These are phyloP conservation scores for Cotesia congregata DNA, from an alignment of 2,888 invertebrate genomes.

Conservation along the genomic window DNA sequence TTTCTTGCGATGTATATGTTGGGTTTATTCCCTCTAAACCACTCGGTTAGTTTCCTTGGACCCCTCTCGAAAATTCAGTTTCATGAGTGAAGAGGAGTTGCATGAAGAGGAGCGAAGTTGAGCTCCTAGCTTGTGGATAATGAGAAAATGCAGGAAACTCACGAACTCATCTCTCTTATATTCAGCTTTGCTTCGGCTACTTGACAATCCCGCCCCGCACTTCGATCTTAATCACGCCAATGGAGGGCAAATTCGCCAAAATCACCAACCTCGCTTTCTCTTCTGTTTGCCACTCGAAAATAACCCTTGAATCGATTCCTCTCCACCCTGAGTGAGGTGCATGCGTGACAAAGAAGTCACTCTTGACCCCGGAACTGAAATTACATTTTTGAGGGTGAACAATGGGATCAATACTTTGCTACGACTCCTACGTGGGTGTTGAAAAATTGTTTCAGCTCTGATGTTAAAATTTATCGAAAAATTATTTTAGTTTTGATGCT, in stretches of 20 bases:
- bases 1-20: conserved; percentile 4
- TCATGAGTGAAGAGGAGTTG: conserved; percentile 29
- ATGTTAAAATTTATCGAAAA: no score
- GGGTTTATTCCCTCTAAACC: not conserved
- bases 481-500: no score
- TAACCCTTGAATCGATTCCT: conserved; percentile 22
- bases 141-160: conserved; percentile 60
- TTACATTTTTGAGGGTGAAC: conserved; percentile 3
- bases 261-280: conserved; percentile 50
- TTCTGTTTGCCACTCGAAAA: conserved; percentile 40
- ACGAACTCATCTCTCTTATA: conserved; percentile 26
- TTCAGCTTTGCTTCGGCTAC: conserved; percentile 22
- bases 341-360: conserved; percentile 25
- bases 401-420: conserved; percentile 27
- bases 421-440: conserved; percentile 41
- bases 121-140: conserved; percentile 49
- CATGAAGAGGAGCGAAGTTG: conserved; percentile 11
- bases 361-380: conserved; percentile 4
- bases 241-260: conserved; percentile 47
- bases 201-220: conserved; percentile 40
- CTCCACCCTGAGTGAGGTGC: not conserved
- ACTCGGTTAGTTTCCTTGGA: not conserved
- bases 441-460: conserved; percentile 24
- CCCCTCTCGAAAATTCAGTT: conserved; percentile 25
- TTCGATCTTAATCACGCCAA: conserved; percentile 55